Conservation (phyloP, 2,797 vertebrate genomes). For the Muscicapa comitata region DNA sequence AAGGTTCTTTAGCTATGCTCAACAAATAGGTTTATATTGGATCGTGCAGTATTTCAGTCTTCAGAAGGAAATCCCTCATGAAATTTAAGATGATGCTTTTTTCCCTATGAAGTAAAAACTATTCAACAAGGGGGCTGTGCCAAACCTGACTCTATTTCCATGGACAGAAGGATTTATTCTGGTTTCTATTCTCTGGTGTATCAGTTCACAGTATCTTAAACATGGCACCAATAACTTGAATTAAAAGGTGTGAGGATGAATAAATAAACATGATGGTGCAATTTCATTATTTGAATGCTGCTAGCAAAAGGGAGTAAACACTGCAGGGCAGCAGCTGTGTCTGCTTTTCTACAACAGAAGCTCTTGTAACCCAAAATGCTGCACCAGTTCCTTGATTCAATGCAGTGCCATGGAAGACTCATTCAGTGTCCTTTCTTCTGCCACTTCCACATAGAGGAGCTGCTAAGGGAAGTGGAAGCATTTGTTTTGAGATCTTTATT, state of each 20-base stretch:
- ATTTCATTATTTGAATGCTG: background rate
- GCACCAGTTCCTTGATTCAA: background rate
- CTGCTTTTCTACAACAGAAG: background rate
- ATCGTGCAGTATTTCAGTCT: background rate
- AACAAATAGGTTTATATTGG: background rate
- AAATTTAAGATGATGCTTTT: background rate
- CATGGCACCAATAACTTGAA: background rate
- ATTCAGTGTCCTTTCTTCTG: background rate
- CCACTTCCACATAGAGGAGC: background rate
- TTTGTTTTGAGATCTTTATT: background rate
- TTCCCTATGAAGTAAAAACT: background rate
- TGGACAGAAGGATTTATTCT: background rate
- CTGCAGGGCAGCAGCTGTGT: background rate
- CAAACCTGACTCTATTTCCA: background rate
- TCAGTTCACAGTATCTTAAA: background rate
- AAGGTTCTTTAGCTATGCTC: background rate
- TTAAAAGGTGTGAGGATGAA: background rate
- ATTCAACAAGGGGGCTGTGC: background rate
- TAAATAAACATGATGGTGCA: background rate
- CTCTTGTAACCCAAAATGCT: background rate
- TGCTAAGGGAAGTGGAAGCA: background rate
- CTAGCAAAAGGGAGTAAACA: background rate
- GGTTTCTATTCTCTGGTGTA: background rate
- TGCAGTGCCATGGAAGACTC: background rate
- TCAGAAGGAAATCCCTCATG: background rate